phyloP scores from a whole-genome alignment of 1,140 invertebrate genomes.

The Zaprionus capensis region DNA sequence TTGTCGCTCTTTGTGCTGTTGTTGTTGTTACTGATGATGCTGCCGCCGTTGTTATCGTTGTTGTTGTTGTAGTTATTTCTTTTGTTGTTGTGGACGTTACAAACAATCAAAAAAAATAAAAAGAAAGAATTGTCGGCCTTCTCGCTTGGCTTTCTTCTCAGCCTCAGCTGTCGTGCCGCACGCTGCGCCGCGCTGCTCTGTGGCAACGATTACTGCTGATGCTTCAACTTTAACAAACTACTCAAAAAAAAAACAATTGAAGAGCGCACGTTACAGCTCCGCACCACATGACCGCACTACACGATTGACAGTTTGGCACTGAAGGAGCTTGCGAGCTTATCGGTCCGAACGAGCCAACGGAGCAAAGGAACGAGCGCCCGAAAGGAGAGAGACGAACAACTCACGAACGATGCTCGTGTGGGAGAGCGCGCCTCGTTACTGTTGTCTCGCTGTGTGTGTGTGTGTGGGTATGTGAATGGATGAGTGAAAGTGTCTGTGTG shows the following conservation, averaged over 20 bases:
- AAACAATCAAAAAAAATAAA: slow-evolving; percentile 36
- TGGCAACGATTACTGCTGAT: slow-evolving; percentile 14
- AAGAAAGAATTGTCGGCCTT: slow-evolving; percentile 35
- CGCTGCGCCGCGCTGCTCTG: slow-evolving; percentile 13
- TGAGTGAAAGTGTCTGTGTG: slow-evolving; percentile 17
- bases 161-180: slow-evolving; percentile 12
- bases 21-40: slow-evolving; percentile 16
- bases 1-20: slow-evolving; percentile 4
- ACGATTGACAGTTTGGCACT: slow-evolving; percentile 82
- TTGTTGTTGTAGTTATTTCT: slow-evolving; percentile 20
- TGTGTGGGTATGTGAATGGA: slow-evolving; percentile 7
- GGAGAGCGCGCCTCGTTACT: slow-evolving; percentile 17
- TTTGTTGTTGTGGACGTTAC: slow-evolving; percentile 20
- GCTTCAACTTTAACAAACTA: slow-evolving; percentile 60
- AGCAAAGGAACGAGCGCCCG: slow-evolving; percentile 1
- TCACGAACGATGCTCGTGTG: slow-evolving; percentile 23
- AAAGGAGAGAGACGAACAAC: slow-evolving; percentile 11
- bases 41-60: slow-evolving; percentile 14
- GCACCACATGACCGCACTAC: slow-evolving; percentile 78
- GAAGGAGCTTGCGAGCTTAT: slow-evolving; percentile 53
- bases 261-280: slow-evolving; percentile 66
- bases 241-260: slow-evolving; percentile 62
- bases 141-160: slow-evolving; percentile 34
- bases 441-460: slow-evolving; percentile 2
- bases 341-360: slow-evolving; percentile 9